Base-by-base conservation (phyloP, 2,888 invertebrate species). In the Spialia ferax region DNA sequence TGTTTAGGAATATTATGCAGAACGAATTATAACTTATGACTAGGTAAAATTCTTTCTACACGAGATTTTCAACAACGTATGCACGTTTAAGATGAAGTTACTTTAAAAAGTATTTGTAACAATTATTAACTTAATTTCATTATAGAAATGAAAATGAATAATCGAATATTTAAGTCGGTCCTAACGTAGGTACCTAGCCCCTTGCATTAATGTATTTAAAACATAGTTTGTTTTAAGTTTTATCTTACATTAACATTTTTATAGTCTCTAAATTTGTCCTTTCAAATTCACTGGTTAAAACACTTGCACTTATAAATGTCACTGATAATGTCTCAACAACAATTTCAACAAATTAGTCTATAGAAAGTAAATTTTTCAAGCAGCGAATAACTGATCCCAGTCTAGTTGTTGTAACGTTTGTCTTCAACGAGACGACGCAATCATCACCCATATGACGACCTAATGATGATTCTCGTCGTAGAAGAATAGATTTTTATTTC, bases 311-410 rank as follows among this genome's bases (percentile, higher is more conserved):
- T 52, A 23, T 20, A 54, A 79, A 73, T 77, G 80, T 86, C 87
- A 87, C 87, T 89, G 78, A 71, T 78, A 86, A 83, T 79, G 89
- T 89, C 89, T 86, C 85, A 82, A 83, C 81, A 87, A 89, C 82
- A 88, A 86, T 83, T 82, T 85, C 75, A 90, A 90, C 88, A 87
- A 88, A 88, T 89, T 87, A 82, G 81, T 82, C 86, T 89, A 87
- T 71, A 79, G 80, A 75, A 75, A 74, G 69, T 76, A 87, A 94
- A 94, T 94, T 94, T 94, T 94, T 91, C 94, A 78, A 91, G 81
- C 90, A 94, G 94, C 94, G 94, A 93, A 94, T 94, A 94, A 94
- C 93, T 92, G 92, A 94, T 81, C 91, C 67, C 91, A 93, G 91
- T 91, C 92, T 88, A 77, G 85, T 91, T 87, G 86, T 81, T 91